Conservation (phyloP, 2,888 invertebrate genomes). For the Coleophora deauratella region DNA sequence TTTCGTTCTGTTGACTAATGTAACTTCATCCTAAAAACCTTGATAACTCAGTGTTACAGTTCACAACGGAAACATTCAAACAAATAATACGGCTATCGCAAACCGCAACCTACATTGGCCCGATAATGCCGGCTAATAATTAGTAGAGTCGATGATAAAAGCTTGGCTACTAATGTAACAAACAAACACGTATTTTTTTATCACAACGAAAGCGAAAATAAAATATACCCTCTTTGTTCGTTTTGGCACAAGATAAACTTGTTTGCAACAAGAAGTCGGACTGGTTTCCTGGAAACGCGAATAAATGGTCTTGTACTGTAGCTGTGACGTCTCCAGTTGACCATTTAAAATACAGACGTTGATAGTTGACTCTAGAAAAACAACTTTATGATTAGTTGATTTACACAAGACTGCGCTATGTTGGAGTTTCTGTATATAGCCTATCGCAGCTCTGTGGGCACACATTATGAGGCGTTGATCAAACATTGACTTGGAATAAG, state of each 20-base stretch:
- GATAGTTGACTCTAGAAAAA: no score
- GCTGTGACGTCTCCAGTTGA: not conserved
- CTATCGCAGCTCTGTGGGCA: no score
- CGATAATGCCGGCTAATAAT: conserved; percentile 53
- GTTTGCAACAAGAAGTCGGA: conserved; percentile 27
- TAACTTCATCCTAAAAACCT: no score
- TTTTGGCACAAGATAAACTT: conserved; percentile 33
- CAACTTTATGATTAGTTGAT: no score
- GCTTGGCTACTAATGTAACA: conserved; percentile 15
- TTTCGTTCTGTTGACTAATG: no score
- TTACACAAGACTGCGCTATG: no score
- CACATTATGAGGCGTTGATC: no score
- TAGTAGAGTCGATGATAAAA: conserved; percentile 55
- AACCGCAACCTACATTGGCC: conserved; percentile 26
- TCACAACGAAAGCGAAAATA: conserved; percentile 52
- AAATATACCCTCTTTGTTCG: conserved; percentile 21
- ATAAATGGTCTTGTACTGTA: conserved; percentile 3
- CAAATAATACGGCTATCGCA: conserved; percentile 21
- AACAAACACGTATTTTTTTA: conserved; percentile 28
- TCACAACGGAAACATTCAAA: conserved; percentile 13
- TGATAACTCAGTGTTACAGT: no score
- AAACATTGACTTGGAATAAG: no score
- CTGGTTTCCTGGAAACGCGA: conserved; percentile 32
- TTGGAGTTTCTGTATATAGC: no score
- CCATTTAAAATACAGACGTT: not conserved